Conservation (phyloP, 2,797 vertebrate species). For the Manis pentadactyla region DNA sequence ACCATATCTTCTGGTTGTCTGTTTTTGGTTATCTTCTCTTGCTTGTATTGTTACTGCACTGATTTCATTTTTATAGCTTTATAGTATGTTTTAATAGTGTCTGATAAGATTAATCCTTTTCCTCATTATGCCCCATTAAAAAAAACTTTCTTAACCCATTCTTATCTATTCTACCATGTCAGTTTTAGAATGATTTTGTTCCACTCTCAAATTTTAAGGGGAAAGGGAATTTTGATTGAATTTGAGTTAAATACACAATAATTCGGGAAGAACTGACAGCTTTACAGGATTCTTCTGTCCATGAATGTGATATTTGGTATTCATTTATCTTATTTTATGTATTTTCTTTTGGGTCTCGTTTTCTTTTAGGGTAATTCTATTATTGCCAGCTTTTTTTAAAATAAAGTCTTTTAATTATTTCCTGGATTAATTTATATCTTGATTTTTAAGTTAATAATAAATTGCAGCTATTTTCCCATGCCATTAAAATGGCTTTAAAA, state of each 20-base stretch:
- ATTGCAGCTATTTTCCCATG: not conserved
- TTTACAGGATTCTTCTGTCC: not conserved
- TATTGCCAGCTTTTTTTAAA: not conserved
- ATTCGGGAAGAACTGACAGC: not conserved
- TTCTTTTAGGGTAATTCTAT: not conserved
- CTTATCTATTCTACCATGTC: not conserved
- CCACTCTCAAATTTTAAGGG: not conserved
- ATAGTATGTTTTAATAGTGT: not conserved
- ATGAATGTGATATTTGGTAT: not conserved
- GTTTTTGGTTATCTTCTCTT: not conserved
- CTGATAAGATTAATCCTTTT: constrained; percentile 13
- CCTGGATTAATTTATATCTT: not conserved
- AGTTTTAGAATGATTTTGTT: constrained; percentile 11
- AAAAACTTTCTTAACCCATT: not conserved
- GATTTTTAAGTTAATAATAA: constrained; percentile 36
- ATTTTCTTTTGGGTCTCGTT: not conserved
- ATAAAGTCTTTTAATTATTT: not conserved
- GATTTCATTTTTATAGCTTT: constrained; percentile 30
- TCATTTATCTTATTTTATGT: not conserved
- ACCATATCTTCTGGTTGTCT: not conserved
- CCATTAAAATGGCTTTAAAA: not conserved
- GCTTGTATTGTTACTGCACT: not conserved
- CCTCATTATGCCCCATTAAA: not conserved
- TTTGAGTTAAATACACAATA: not conserved
- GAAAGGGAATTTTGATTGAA: not conserved